Evolutionary conservation across 2,888 invertebrate genomes (phyloP), one percentile per base, ranked within the genome.

Genomic region (Euproctis similis): DNA sequence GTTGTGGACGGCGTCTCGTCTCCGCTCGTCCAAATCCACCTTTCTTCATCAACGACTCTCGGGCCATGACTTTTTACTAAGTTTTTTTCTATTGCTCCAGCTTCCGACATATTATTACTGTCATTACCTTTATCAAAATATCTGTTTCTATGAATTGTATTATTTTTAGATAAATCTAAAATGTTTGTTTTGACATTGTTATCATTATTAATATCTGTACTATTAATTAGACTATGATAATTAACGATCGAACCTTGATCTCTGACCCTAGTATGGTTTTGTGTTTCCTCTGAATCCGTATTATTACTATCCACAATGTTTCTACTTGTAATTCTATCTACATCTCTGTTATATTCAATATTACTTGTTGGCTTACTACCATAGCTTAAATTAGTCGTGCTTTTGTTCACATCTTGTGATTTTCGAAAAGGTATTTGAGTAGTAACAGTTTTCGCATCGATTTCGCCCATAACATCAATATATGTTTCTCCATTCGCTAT

Each of bases 21-120:
- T 6, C 28, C 35, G 12, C 36, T 32, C 8, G 33, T 32, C 49
- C 49, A 49, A n/a, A 49, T 21, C 49, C 49, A 49, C 5, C 22
- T 33, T 6, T 48, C 47, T 7, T 10, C 31, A 18, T 17, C n/a
- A 6, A 7, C 22, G 6, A 13, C 19, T 10, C 7, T 30, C 8
- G 9, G 16, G 4, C 28, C 31, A 3, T 23, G 4, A 9, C 21
- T 7, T 7, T 4, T 28, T 0, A 36, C 39, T 1, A 44, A 34
- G 20, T 46, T 42, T 4, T 44, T 42, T 3, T 42, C 36, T 8
- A 19, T 9, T 1, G 29, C 30, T 1, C 32, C 35, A 11, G 46
- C 29, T 2, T 5, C n/a, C 3, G 2, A 3, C 8, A 18, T 3
- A 8, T 17, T 30, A 3, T 20, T 31, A 2, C 19, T 22, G 11